Conservation (phyloP, 2,888 invertebrate genomes). For the Candidula unifasciata region DNA sequence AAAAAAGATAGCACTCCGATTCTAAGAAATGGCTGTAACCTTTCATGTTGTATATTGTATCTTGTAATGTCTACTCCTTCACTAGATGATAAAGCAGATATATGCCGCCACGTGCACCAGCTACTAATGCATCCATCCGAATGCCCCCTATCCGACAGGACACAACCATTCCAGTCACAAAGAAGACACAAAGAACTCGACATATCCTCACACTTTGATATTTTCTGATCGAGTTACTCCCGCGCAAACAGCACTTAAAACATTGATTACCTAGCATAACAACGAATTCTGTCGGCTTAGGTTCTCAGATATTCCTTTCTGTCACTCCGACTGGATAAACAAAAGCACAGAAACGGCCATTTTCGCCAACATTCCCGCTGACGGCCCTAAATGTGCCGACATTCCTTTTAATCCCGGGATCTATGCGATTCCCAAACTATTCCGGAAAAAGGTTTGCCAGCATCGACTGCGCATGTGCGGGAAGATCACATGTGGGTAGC, state of each 20-base stretch:
- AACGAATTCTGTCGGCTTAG: neutral
- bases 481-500: slow-evolving; percentile 19
- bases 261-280: neutral
- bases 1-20: too few species aligned
- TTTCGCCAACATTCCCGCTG: slow-evolving; percentile 4
- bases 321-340: neutral
- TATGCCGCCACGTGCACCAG: too few species aligned
- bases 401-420: neutral
- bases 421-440: slow-evolving; percentile 9
- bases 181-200: too few species aligned
- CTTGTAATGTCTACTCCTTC: too few species aligned
- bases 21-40: too few species aligned
- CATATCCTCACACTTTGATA: too few species aligned
- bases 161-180: too few species aligned
- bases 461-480: slow-evolving; percentile 32
- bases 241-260: slow-evolving; percentile 2
- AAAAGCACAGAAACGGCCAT: slow-evolving; percentile 19
- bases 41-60: too few species aligned
- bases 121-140: too few species aligned
- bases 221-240: too few species aligned
- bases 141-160: too few species aligned
- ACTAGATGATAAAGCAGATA: too few species aligned
- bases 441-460: slow-evolving; percentile 1
- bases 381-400: neutral
- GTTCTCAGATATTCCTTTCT: slow-evolving; percentile 4